Evolutionary conservation across 2,888 invertebrate genomes (phyloP).

Genomic region (Thumatha senex): DNA sequence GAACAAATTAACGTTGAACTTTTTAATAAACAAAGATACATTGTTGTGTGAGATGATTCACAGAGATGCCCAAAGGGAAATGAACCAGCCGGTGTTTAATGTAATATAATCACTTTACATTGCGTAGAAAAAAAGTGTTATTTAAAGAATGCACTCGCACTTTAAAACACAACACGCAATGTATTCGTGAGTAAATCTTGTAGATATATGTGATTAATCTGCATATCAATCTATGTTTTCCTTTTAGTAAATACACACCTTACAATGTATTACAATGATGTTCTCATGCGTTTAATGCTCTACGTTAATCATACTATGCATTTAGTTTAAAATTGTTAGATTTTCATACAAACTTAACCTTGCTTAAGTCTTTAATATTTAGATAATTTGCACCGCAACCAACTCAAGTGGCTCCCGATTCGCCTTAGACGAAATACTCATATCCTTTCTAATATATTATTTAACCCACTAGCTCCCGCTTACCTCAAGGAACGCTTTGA

Average conservation of each 20-base stretch:
- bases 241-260: constrained; percentile 17
- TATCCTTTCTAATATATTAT: too few relatives aligned
- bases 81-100: not conserved
- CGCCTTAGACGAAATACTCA: too few relatives aligned
- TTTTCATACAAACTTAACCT: constrained; percentile 1
- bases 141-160: constrained; percentile 1
- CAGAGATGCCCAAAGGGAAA: constrained; percentile 36
- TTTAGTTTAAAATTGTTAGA: not conserved
- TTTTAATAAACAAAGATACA: constrained; percentile 50
- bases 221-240: constrained; percentile 17
- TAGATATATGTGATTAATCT: constrained; percentile 20
- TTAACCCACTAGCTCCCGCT: too few relatives aligned
- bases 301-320: not conserved
- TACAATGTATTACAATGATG: constrained; percentile 14
- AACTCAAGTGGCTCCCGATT: too few relatives aligned
- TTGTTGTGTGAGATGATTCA: constrained; percentile 48
- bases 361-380: not conserved
- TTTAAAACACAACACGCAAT: constrained; percentile 20
- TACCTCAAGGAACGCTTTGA: too few relatives aligned
- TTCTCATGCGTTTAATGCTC: constrained; percentile 6
- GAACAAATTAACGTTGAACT: constrained; percentile 38
- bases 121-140: constrained; percentile 4
- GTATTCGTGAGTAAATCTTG: constrained; percentile 21
- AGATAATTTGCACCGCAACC: too few relatives aligned
- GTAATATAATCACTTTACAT: constrained; percentile 7